Base-by-base conservation (phyloP, 2,888 invertebrate genomes). In the Nematopogon swammerdamellus region DNA sequence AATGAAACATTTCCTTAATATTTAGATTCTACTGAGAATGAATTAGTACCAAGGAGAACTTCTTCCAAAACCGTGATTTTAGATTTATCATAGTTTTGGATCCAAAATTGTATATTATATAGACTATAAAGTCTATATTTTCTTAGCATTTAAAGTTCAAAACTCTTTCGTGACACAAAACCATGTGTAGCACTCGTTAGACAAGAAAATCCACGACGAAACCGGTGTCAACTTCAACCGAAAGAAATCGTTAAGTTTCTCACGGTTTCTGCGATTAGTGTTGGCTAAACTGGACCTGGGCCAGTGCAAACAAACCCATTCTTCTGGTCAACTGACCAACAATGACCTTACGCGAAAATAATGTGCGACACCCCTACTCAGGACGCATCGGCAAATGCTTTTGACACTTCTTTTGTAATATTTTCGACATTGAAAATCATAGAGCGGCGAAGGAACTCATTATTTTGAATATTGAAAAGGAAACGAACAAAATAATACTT, bases 281-380 rank as follows among this genome's bases (percentile, higher is more conserved):
- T 68, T 70, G 65, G 64, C 61, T 58, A 59, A 64, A 65, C 63
- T 67, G 64, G 65, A 61, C 65, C 65, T 63, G 64, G 65, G 58
- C 70, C 67, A 70, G 69, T 63, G 61, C 68, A 68, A 70, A 72
- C 70, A 71, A 61, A 63, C 61, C 61, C 56, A 57, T 58, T 56
- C 66, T 67, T 66, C 72, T 68, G 77, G 77, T 77, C 77, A 77
- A 75, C 72, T 68, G 72, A 58, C 55, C 65, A 63, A 70, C 70
- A 74, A 74, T 69, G 67, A 64, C 70, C 70, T 61, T 58, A n/a
- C 61, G 61, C 63, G 64, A 66, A 63, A 68, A 71, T 66, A 36
- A 36, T 36, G 11, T 3, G 36, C 63, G 67, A 70, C 73, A 72
- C 75, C 76, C 76, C 76, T 70, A 67, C 64, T 68, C 63, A 68